These are phyloP conservation scores for Neoitamus cyanurus DNA, from an alignment of 2,888 invertebrate species.

Conservation along the genomic window DNA sequence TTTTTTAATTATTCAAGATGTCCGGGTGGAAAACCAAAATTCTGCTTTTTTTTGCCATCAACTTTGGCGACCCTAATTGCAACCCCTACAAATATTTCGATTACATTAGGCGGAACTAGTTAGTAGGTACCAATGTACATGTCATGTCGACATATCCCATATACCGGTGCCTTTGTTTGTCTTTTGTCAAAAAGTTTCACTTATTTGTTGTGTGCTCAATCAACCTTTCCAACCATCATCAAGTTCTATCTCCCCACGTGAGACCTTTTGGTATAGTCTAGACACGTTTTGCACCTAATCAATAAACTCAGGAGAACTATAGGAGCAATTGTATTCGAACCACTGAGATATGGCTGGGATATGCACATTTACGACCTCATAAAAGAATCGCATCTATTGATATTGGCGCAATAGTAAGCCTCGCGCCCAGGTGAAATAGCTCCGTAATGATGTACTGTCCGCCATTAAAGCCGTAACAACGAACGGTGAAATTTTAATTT, in stretches of 20 bases:
- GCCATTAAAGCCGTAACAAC: neutral
- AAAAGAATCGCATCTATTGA: neutral
- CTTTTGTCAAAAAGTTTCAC: neutral
- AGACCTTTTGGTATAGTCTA: neutral
- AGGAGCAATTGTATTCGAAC: neutral
- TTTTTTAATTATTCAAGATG: too few species aligned
- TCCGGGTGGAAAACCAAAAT: too few species aligned
- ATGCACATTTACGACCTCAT: neutral
- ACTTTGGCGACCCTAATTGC: too few species aligned
- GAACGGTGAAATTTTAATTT: neutral
- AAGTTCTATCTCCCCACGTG: neutral
- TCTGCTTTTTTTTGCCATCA: too few species aligned
- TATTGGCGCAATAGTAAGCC: neutral
- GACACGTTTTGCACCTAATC: neutral
- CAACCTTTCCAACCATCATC: neutral
- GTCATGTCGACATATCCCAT: too few species aligned
- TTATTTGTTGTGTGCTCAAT: neutral
- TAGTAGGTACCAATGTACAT: too few species aligned
- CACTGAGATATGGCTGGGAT: neutral
- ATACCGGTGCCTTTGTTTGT: too few species aligned
- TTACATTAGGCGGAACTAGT: too few species aligned
- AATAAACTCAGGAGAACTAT: neutral
- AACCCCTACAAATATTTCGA: too few species aligned
- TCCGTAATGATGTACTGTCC: neutral
- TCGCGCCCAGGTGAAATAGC: neutral